These are phyloP conservation scores for roundworm (Caenorhabditis elegans) DNA, from an alignment of 1,140 invertebrate species.

Conservation along the genomic window WBcel235 BX284602.5:14061001-14061500, in stretches of 20 bases:
- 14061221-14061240: background rate
- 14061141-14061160: conserved; percentile 35
- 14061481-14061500: background rate
- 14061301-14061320: conserved; percentile 40
- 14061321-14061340: conserved; percentile 43
- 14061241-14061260: conserved; percentile 1
- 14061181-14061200: background rate
- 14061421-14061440: too few relatives aligned
- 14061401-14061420: too few relatives aligned
- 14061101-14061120: background rate
- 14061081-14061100: conserved; percentile 18
- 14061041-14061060: too few relatives aligned
- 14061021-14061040: conserved; percentile 12
- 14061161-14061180: conserved; percentile 34
- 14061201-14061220: background rate
- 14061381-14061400: too few relatives aligned
- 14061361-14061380: conserved; percentile 11
- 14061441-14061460: background rate
- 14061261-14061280: background rate
- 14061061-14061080: too few relatives aligned
- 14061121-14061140: background rate
- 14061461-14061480: background rate
- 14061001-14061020: background rate
- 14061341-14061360: conserved; percentile 44
- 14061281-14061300: background rate